Percentiles rank a stretch among this genome's conserved stretches.
These are phyloP conservation scores for Candoia aspera DNA, from an alignment of 2,113 vertebrate genomes.

Conservation along the genomic window DNA sequence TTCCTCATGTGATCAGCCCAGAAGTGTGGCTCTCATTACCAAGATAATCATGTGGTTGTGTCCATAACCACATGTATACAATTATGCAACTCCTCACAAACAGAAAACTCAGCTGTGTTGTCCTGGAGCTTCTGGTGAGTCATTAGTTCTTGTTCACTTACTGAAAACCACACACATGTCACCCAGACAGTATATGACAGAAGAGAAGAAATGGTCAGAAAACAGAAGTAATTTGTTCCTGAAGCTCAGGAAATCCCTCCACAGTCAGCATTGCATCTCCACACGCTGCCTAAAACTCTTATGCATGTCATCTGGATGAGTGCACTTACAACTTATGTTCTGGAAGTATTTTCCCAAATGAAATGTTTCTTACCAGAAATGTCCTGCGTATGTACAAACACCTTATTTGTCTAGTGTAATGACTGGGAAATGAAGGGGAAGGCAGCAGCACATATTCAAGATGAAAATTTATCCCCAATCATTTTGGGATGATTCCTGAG, in stretches of 20 bases:
- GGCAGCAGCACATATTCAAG: neutral
- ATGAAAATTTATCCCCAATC: neutral
- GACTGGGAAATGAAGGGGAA: neutral
- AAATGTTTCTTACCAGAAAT: neutral
- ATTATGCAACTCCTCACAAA: neutral
- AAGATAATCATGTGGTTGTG: conserved; percentile 19
- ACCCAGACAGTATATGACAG: neutral
- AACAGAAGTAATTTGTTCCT: conserved; percentile 2
- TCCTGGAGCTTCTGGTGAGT: accelerated
- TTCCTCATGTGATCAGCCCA: neutral
- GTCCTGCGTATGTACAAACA: neutral
- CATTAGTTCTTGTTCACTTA: neutral
- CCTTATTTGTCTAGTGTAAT: neutral
- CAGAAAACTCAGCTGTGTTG: accelerated
- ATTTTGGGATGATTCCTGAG: neutral
- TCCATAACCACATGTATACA: conserved; percentile 20
- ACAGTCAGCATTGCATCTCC: neutral
- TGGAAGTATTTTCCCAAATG: neutral
- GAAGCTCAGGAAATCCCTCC: neutral
- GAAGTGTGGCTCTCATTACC: conserved; percentile 18
- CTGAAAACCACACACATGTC: neutral
- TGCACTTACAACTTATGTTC: neutral
- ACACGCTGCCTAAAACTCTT: neutral
- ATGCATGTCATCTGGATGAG: neutral
- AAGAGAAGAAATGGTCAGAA: neutral